Conservation (phyloP, 2,888 invertebrate genomes). For the Lepeophtheirus nordmannii region DNA sequence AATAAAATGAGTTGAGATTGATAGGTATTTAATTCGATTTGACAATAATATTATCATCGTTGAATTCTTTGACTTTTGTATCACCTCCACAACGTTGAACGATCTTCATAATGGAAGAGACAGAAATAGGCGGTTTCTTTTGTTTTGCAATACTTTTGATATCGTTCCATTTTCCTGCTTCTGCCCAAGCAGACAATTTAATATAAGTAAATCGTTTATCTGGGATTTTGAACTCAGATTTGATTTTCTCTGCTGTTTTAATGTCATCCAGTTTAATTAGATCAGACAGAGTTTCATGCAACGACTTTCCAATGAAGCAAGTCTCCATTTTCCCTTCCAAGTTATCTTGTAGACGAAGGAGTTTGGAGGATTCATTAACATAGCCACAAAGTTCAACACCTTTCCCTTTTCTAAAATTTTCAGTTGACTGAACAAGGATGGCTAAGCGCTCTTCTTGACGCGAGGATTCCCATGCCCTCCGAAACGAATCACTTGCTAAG, state of each 20-base stretch:
- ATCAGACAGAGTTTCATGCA: constrained; percentile 9
- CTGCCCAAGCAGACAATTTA: background rate
- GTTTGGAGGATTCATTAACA: constrained; percentile 3
- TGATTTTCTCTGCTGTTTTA: constrained; percentile 11
- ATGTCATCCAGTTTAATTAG: background rate
- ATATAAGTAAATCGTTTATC: constrained; percentile 4
- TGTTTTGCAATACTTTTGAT: constrained; percentile 13
- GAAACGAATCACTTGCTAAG: background rate
- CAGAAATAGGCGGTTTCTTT: background rate
- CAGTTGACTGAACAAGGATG: background rate
- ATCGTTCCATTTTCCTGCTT: constrained; percentile 2
- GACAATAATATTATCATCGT: background rate
- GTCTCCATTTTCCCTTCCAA: constrained; percentile 17
- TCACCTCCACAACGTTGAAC: background rate
- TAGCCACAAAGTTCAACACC: background rate
- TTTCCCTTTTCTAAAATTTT: constrained; percentile 6
- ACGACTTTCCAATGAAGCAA: constrained; percentile 8
- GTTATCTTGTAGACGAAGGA: constrained; percentile 8
- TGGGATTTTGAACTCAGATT: constrained; percentile 3
- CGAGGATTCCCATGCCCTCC: background rate
- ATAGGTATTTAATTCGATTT: background rate
- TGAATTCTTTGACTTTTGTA: constrained; percentile 5
- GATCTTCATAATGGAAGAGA: background rate
- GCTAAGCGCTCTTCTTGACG: background rate
- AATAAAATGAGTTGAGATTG: too few relatives aligned